These are phyloP conservation scores for Redunca redunca DNA, from an alignment of 2,113 vertebrate species.

Conservation along the genomic window DNA sequence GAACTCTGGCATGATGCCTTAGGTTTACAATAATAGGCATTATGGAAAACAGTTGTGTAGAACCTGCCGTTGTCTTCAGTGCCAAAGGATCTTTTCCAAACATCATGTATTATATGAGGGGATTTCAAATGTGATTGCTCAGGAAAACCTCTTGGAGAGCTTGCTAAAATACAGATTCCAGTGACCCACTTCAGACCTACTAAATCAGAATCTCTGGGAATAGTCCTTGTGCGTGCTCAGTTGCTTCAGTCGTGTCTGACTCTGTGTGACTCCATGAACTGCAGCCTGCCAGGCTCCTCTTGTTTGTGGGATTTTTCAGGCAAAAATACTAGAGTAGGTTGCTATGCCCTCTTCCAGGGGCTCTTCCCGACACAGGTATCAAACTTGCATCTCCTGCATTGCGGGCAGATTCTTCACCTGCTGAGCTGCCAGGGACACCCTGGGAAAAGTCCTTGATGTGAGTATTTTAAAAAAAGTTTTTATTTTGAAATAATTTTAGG, in stretches of 20 bases:
- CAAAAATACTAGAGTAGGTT: neutral
- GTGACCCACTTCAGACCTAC: neutral
- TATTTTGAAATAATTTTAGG: constrained; percentile 15
- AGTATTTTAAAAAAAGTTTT: neutral
- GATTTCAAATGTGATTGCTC: neutral
- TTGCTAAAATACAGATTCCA: neutral
- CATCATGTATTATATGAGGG: neutral
- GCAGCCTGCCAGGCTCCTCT: neutral
- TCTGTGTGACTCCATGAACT: neutral
- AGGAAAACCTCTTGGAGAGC: neutral
- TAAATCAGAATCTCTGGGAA: neutral
- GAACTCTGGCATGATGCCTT: neutral
- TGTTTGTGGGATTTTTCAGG: neutral
- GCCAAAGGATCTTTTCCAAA: neutral
- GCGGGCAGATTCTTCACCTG: neutral
- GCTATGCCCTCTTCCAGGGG: neutral
- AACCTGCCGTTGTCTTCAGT: neutral
- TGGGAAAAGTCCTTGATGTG: neutral
- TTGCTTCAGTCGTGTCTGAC: rapidly evolving
- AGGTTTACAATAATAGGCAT: neutral
- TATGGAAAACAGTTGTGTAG: neutral
- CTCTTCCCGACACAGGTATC: neutral
- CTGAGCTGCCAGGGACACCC: neutral
- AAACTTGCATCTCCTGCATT: neutral
- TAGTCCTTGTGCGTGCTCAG: rapidly evolving